Evolutionary conservation across 2,888 invertebrate species (phyloP).

Genomic region (Eupithecia insigniata): DNA sequence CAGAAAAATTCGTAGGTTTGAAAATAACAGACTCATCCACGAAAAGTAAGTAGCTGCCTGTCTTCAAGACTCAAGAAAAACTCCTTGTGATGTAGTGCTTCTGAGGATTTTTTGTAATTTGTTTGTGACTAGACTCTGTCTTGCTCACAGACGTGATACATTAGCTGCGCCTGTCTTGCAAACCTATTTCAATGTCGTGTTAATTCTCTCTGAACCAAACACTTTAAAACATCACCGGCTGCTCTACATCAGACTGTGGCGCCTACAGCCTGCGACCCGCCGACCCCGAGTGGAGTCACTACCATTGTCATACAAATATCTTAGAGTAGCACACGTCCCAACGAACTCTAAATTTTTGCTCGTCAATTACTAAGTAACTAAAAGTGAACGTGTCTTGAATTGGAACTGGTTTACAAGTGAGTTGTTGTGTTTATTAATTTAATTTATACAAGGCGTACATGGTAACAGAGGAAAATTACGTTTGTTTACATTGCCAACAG

Average conservation of each 20-base stretch:
- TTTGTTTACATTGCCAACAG: not conserved
- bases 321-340: slow-evolving; percentile 30
- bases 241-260: slow-evolving; percentile 24
- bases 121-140: no score
- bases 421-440: slow-evolving; percentile 14
- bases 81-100: no score
- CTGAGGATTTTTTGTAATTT: no score
- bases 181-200: no score
- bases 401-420: slow-evolving; percentile 19
- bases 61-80: no score
- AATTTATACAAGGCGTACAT: slow-evolving; percentile 8
- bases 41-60: no score
- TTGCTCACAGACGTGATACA: no score
- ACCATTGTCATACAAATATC: slow-evolving; percentile 45
- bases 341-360: slow-evolving; percentile 34
- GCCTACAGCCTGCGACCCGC: slow-evolving; percentile 58
- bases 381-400: slow-evolving; percentile 21
- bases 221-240: slow-evolving; percentile 17
- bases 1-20: no score
- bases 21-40: no score
- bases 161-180: no score
- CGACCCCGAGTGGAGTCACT: slow-evolving; percentile 34
- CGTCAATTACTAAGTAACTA: slow-evolving; percentile 16
- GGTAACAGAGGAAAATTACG: not conserved
- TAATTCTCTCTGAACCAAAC: no score